These are phyloP conservation scores for Rhopilema esculentum DNA, from an alignment of 30 jellyfish, hydroid and myxozoan genomes.

Conservation along the genomic window DNA sequence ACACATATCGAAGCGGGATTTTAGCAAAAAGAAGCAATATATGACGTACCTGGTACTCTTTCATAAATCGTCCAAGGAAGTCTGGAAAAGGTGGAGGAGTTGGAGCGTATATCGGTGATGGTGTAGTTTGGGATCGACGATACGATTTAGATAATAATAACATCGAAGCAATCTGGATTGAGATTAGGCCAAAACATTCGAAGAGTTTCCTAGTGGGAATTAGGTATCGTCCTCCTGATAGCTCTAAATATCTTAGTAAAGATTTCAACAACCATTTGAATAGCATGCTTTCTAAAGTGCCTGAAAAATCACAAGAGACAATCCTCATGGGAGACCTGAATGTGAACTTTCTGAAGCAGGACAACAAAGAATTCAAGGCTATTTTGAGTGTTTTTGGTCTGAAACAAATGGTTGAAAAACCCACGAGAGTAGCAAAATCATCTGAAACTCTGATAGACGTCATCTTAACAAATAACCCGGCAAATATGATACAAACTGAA, in stretches of 20 bases:
- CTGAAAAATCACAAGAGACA: slow-evolving; percentile 33
- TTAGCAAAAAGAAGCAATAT: slow-evolving; percentile 61
- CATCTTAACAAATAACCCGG: slow-evolving; percentile 48
- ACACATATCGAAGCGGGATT: slow-evolving; percentile 69
- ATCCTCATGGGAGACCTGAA: slow-evolving; percentile 49
- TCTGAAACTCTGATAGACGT: too few species aligned
- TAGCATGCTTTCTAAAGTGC: slow-evolving; percentile 9
- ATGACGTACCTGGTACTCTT: slow-evolving; percentile 69
- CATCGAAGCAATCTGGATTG: too few species aligned
- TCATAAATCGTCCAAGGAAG: slow-evolving; percentile 71
- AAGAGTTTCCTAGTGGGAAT: too few species aligned
- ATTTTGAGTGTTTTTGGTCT: too few species aligned
- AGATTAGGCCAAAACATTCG: too few species aligned
- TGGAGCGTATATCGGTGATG: slow-evolving; percentile 71
- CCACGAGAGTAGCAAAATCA: too few species aligned
- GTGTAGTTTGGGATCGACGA: slow-evolving; percentile 72
- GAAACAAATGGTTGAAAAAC: too few species aligned
- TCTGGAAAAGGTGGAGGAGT: slow-evolving; percentile 77
- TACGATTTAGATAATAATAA: too few species aligned
- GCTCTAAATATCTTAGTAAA: too few species aligned
- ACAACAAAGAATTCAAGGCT: slow-evolving; percentile 28
- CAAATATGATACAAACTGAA: slow-evolving; percentile 34
- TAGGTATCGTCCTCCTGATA: too few species aligned
- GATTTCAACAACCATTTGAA: too few species aligned
- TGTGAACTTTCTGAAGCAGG: slow-evolving; percentile 23